Percentiles rank a stretch among this genome's conserved stretches.
phyloP scores from a whole-genome alignment of 1,140 invertebrate species.

The silkworm (Bombyx mori) region ASM3026992v2 NC_085118.1:7359001-7359500 shows the following conservation, averaged over 20 bases:
- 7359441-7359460: conserved; percentile 29
- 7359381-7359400: conserved; percentile 28
- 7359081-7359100: conserved; percentile 72
- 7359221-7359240: conserved; percentile 68
- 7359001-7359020: conserved; percentile 63
- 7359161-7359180: conserved; percentile 69
- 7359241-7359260: conserved; percentile 56
- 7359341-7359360: conserved; percentile 19
- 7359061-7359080: conserved; percentile 73
- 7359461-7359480: conserved; percentile 7
- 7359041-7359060: conserved; percentile 72
- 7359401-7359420: conserved; percentile 28
- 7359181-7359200: conserved; percentile 67
- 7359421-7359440: conserved; percentile 24
- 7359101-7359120: conserved; percentile 69
- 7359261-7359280: conserved; percentile 49
- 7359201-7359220: conserved; percentile 69
- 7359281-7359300: conserved; percentile 21
- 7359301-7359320: conserved; percentile 5
- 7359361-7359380: conserved; percentile 28
- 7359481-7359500: too few species aligned
- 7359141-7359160: conserved; percentile 71
- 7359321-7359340: conserved; percentile 27
- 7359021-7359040: conserved; percentile 72
- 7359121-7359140: conserved; percentile 71